Base-by-base conservation (phyloP, 2,888 invertebrate species). In the Polylopha cassiicola region DNA sequence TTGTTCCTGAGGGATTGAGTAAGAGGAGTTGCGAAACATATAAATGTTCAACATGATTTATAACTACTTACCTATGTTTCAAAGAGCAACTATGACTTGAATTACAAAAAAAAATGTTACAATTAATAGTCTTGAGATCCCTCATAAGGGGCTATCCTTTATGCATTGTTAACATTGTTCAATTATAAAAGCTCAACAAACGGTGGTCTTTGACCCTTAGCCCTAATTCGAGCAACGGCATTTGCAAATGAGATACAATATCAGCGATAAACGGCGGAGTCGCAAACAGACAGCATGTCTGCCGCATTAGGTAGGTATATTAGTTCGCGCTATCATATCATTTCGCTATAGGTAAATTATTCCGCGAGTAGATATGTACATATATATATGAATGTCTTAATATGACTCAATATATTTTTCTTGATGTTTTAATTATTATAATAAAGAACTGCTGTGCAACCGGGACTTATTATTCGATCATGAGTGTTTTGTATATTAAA, bases 201-300 rank as follows among this genome's bases (percentile, higher is more conserved):
- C 56, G 46, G 55, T 63, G 77, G 71, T 72, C 68, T 74, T 68
- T 73, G 75, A 75, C 73, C 79, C 58, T 58, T 45, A 70, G 66
- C 48, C 67, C 70, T 56, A 67, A 61, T 76, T 72, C 48, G 53
- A 29, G 37, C 27, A 44, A 47, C 49, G 47, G 26, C 18, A 20
- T 21, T 33, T 10, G 29, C 36, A 3, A 26, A 43, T n/a, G 21
- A 20, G 13, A 30, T 29, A 29, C 24, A 29, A 15, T 29, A 34
- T 30, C 29, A 16, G 21, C 4, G 7, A 27, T 32, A 22, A 31
- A 38, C 27, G 9, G 23, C 24, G 15, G 18, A 15, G 7, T 5
- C 11, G 8, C 16, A 16, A 37, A 21, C 29, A 43, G 43, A 43
- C 43, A 21, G 39, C 13, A 29, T 39, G 43, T 34, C 38, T 23